Evolutionary conservation across 2,888 invertebrate species (phyloP), one percentile per base, ranked within the genome.

Genomic region (Syrista parreyssii): DNA sequence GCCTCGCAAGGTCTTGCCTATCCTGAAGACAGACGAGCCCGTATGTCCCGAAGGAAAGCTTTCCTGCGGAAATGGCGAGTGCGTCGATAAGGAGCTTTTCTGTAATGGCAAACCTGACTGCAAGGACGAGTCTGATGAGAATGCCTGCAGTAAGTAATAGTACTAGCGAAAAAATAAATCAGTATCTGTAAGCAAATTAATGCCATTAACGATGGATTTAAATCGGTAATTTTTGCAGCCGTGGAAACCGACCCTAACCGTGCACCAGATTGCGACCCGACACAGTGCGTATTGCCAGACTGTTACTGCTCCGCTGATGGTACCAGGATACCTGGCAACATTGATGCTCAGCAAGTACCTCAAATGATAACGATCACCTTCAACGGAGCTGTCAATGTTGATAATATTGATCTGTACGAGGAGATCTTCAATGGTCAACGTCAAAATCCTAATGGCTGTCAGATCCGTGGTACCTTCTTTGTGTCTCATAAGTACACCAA

Each of bases 271-370:
- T 98, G 98, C 90, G 97, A 98, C 90, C 95, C 95, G 76, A 96
- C 96, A 79, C 97, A 97, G 90, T 98, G 98, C 91, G 94, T 95
- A 12, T 93, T 98, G 34, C 98, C 98, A 4, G 97, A 98, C 91
- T 98, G 98, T 91, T 98, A 97, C 94, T 98, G 98, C 90, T 98
- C 97, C 1, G 96, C 97, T 83, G 97, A 97, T 88, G 97, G 97
- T 84, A 97, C 97, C 11, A 94, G 97, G 80, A 97, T 98, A 84
- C 97, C 97, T 30, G 97, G 97, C 68, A 94, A 94, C 82, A 94
- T 97, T 84, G 97, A 97, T 89, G 95, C 96, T 0, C 94, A 94
- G 84, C 96, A 97, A 92, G 97, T 97, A 12, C 98, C 98, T 33
- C 98, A 98, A 92, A 98, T 98, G 98, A 95, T 98, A 87, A 97